These are phyloP conservation scores for Anisognathus igniventris DNA, from an alignment of 2,797 vertebrate genomes.

Conservation along the genomic window DNA sequence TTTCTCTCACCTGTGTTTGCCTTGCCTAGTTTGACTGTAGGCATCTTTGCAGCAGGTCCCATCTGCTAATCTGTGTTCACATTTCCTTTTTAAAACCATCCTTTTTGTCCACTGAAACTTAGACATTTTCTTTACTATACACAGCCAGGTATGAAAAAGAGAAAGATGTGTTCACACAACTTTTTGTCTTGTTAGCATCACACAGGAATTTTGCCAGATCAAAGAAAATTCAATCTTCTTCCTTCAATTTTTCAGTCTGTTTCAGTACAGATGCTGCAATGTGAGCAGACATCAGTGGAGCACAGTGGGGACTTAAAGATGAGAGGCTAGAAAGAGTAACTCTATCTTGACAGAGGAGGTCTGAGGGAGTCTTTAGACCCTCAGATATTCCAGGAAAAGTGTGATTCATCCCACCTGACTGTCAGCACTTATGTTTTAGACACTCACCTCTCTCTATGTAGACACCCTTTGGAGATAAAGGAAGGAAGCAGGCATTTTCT, in stretches of 20 bases:
- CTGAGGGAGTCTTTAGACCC: background rate
- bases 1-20: background rate
- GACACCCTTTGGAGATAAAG: background rate
- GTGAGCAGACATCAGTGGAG: background rate
- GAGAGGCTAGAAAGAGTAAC: background rate
- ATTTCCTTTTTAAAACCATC: background rate
- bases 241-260: background rate
- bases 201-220: constrained; percentile 4
- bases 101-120: background rate
- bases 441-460: background rate
- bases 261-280: background rate
- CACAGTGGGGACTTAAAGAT: background rate
- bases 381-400: background rate
- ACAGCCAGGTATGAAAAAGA: background rate
- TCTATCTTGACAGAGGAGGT: background rate
- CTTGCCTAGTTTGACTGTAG: background rate
- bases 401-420: background rate
- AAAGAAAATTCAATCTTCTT: background rate
- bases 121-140: background rate
- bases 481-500: background rate
- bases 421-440: background rate
- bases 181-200: background rate
- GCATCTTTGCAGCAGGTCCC: background rate
- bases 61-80: background rate
- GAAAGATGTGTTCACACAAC: background rate